Conservation (phyloP, 2,888 invertebrate genomes). For the Acanthosepion pharaonis region DNA sequence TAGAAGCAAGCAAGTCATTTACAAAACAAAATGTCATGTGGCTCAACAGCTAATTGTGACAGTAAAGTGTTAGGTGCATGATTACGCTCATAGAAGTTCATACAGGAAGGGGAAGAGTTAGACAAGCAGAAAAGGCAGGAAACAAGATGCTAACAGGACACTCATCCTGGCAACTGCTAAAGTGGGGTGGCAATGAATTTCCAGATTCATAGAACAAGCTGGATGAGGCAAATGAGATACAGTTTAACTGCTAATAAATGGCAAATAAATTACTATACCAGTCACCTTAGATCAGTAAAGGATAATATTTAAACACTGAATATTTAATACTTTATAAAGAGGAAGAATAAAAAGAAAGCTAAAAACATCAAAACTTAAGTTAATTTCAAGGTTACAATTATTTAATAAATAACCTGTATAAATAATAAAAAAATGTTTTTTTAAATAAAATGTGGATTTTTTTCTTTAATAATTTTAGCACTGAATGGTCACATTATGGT, state of each 20-base stretch:
- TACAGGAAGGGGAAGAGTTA: not conserved
- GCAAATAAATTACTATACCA: not conserved
- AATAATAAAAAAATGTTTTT: no score
- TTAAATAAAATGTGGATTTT: no score
- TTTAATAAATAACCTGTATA: no score
- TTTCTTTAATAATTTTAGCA: no score
- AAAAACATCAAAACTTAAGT: not conserved
- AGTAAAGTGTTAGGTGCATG: not conserved
- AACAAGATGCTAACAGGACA: constrained; percentile 22
- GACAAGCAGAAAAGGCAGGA: not conserved
- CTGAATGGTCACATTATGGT: no score
- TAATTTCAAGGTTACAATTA: not conserved
- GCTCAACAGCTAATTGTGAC: constrained; percentile 33
- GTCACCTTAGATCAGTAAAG: not conserved
- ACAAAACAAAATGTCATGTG: constrained; percentile 33
- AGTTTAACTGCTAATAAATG: not conserved
- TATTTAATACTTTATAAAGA: not conserved
- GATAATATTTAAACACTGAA: not conserved
- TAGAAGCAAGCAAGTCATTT: not conserved
- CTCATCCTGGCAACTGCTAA: not conserved
- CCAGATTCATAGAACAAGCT: not conserved
- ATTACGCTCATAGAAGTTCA: not conserved
- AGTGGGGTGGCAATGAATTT: not conserved
- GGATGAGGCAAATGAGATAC: not conserved
- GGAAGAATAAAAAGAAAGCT: not conserved